Conservation (phyloP, 2,888 invertebrate genomes). For the Odontomyia ornata region DNA sequence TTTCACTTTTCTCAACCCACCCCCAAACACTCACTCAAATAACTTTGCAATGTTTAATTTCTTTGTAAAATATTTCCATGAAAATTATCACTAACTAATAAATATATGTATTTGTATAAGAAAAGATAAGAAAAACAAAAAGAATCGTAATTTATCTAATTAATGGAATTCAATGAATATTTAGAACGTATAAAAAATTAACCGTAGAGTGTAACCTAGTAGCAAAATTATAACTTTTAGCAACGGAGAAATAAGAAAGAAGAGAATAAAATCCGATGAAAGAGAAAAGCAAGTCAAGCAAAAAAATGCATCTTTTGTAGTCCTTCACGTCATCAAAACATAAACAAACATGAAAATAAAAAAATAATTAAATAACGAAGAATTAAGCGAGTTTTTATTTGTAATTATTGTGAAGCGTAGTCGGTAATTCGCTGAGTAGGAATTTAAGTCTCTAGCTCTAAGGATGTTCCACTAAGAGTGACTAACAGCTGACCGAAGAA, state of each 20-base stretch:
- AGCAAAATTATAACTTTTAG: background rate
- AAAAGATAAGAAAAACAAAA: background rate
- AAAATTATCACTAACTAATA: background rate
- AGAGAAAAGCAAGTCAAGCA: background rate
- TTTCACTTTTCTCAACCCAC: too few relatives aligned
- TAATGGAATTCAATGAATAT: background rate
- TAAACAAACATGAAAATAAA: conserved; percentile 38
- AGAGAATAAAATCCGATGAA: background rate
- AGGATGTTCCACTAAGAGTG: too few relatives aligned
- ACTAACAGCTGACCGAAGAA: too few relatives aligned
- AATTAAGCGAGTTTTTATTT: conserved; percentile 15
- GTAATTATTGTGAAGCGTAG: background rate
- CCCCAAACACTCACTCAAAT: too few relatives aligned
- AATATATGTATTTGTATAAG: conserved; percentile 17
- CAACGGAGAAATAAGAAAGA: background rate
- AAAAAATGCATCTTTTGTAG: conserved; percentile 26
- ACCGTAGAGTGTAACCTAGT: conserved; percentile 7
- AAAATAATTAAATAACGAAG: conserved; percentile 29
- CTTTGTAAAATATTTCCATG: conserved; percentile 16
- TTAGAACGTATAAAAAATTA: background rate
- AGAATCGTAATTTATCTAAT: background rate
- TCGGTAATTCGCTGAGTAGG: background rate
- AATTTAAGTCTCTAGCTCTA: background rate
- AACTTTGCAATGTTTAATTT: too few relatives aligned
- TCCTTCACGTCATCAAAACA: conserved; percentile 9